phyloP scores from a whole-genome alignment of 2,113 vertebrate genomes.

The Bettongia penicillata region DNA sequence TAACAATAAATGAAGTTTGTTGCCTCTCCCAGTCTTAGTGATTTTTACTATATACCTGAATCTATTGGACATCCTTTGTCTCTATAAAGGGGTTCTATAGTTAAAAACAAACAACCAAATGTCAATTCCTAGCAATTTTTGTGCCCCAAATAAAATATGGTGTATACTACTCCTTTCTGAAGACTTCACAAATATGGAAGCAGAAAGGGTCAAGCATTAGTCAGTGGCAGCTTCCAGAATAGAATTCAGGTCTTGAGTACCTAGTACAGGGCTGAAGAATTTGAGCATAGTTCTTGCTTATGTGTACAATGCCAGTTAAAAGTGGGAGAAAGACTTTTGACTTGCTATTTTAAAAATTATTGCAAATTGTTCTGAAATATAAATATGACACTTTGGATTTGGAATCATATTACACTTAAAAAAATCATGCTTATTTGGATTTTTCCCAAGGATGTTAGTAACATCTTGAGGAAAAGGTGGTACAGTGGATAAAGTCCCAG shows the following conservation, averaged over 20 bases:
- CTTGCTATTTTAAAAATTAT: constrained; percentile 33
- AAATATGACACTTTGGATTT: constrained; percentile 52
- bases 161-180: constrained; percentile 58
- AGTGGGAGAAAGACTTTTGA: constrained; percentile 66
- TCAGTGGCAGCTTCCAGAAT: constrained; percentile 50
- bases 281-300: constrained; percentile 50
- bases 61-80: constrained; percentile 19
- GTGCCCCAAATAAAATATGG: constrained; percentile 36
- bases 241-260: constrained; percentile 49
- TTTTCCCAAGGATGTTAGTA: constrained; percentile 5
- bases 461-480: neutral
- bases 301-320: constrained; percentile 52
- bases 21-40: constrained; percentile 48
- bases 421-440: neutral
- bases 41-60: constrained; percentile 54
- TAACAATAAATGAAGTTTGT: constrained; percentile 55
- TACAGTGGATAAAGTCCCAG: neutral
- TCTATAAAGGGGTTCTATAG: constrained; percentile 24
- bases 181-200: constrained; percentile 54
- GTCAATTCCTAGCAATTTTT: constrained; percentile 57
- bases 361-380: constrained; percentile 56
- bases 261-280: constrained; percentile 40
- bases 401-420: constrained; percentile 27
- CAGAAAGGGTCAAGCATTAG: constrained; percentile 62
- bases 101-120: constrained; percentile 67